A percentile compares a stretch with the other conserved stretches of the same genome.
phyloP scores from a whole-genome alignment of 2,797 vertebrate genomes.

The Alauda arvensis region DNA sequence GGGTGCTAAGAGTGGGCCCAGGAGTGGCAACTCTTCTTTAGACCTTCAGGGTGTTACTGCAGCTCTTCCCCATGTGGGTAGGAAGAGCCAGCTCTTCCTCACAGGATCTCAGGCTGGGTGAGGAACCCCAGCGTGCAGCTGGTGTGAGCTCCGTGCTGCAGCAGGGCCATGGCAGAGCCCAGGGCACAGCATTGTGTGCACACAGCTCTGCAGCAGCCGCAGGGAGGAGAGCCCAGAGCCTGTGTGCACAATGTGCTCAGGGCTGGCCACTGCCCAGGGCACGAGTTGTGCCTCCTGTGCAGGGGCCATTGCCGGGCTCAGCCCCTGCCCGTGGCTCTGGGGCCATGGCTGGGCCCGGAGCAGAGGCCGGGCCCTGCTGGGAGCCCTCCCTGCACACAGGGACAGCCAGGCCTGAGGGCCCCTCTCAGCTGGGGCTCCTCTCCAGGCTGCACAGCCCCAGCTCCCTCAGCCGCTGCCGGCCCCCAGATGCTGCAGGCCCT shows the following conservation, averaged over 20 bases:
- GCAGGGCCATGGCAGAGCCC: background rate
- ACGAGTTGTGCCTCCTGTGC: background rate
- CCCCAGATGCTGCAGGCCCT: background rate
- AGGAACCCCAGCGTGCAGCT: rapidly evolving
- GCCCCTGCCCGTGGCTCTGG: background rate
- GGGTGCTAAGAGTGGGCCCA: background rate
- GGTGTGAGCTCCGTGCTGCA: background rate
- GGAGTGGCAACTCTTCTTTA: rapidly evolving
- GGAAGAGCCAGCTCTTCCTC: background rate
- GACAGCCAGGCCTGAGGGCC: background rate
- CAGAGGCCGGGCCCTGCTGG: background rate
- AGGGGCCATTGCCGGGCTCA: background rate
- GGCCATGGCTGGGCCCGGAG: background rate
- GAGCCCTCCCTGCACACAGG: background rate
- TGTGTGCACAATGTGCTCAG: too few relatives aligned
- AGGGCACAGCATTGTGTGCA: background rate
- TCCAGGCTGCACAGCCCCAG: background rate
- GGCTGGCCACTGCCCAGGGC: too few relatives aligned
- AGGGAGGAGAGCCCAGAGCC: background rate
- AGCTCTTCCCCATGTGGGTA: background rate
- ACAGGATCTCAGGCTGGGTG: rapidly evolving
- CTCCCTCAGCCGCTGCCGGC: background rate
- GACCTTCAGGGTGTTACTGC: background rate
- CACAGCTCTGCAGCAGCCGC: background rate
- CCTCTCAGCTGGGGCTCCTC: background rate